phyloP scores from a whole-genome alignment of 2,797 vertebrate genomes.

The Catharus ustulatus region DNA sequence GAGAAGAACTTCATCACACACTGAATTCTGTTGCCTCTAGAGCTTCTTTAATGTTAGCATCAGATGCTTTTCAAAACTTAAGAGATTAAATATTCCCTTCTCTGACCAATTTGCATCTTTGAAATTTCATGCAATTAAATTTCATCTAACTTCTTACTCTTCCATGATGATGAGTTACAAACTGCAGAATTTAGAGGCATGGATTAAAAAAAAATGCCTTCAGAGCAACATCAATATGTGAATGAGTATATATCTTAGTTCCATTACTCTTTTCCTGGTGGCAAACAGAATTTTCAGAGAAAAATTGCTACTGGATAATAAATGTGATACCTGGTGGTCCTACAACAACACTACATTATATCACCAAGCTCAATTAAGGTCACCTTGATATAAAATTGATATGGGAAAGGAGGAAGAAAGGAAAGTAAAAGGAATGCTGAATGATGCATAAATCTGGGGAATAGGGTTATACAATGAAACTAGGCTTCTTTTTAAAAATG shows the following conservation, averaged over 20 bases:
- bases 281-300: slow-evolving; percentile 39
- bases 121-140: slow-evolving; percentile 63
- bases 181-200: slow-evolving; percentile 21
- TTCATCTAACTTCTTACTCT: slow-evolving; percentile 46
- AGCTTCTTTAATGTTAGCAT: slow-evolving; percentile 48
- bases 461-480: not conserved
- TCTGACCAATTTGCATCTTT: slow-evolving; percentile 53
- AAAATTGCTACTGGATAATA: slow-evolving; percentile 46
- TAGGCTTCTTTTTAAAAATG: not conserved
- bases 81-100: slow-evolving; percentile 47
- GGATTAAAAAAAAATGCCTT: not conserved
- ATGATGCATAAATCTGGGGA: slow-evolving; percentile 8
- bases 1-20: slow-evolving; percentile 35
- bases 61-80: slow-evolving; percentile 62
- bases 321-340: slow-evolving; percentile 30
- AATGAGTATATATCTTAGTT: not conserved
- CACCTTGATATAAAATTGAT: slow-evolving; percentile 56
- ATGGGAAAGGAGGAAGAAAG: not conserved
- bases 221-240: slow-evolving; percentile 13
- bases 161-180: slow-evolving; percentile 52
- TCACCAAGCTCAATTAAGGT: slow-evolving; percentile 43
- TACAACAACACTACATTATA: slow-evolving; percentile 23
- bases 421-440: slow-evolving; percentile 13
- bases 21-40: slow-evolving; percentile 36
- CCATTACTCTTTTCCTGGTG: slow-evolving; percentile 36